Evolutionary conservation across 2,888 invertebrate species (phyloP).

Genomic region (Netelia fuscicornis): DNA sequence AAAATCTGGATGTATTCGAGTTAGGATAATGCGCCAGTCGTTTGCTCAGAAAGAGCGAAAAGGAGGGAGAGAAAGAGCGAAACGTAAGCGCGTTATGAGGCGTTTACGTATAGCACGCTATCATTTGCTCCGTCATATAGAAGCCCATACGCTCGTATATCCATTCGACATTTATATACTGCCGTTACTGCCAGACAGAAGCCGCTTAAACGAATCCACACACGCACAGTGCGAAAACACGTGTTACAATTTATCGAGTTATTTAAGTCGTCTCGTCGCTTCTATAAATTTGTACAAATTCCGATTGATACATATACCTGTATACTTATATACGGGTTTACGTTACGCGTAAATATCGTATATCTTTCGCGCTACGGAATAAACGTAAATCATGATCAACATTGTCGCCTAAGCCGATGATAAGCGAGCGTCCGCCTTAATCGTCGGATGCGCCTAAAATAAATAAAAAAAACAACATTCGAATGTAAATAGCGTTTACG

Average conservation of each 20-base stretch:
- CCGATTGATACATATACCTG: neutral
- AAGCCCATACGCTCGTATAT: constrained; percentile 27
- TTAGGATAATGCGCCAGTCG: constrained; percentile 39
- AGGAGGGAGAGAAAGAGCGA: neutral
- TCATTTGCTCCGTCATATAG: constrained; percentile 6
- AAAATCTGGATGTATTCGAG: constrained; percentile 44
- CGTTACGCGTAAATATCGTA: neutral
- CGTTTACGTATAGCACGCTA: neutral
- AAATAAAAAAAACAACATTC: neutral
- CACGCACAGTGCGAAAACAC: neutral
- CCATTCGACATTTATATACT: constrained; percentile 58
- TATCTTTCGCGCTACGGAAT: neutral
- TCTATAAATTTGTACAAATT: constrained; percentile 23
- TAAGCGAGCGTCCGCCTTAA: no score
- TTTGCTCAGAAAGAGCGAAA: constrained; percentile 8
- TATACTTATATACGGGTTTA: neutral
- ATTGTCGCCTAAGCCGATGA: neutral
- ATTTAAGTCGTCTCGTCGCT: neutral
- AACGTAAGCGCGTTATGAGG: neutral
- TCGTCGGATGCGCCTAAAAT: neutral
- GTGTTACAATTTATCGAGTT: constrained; percentile 26
- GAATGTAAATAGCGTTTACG: no score
- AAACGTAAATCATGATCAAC: neutral
- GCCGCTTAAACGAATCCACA: constrained; percentile 23
- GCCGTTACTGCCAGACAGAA: constrained; percentile 32